Evolutionary conservation across 1,140 invertebrate species (phyloP), one percentile per base, ranked within the genome.

Genomic region (Hylyphantes graminicola): DNA sequence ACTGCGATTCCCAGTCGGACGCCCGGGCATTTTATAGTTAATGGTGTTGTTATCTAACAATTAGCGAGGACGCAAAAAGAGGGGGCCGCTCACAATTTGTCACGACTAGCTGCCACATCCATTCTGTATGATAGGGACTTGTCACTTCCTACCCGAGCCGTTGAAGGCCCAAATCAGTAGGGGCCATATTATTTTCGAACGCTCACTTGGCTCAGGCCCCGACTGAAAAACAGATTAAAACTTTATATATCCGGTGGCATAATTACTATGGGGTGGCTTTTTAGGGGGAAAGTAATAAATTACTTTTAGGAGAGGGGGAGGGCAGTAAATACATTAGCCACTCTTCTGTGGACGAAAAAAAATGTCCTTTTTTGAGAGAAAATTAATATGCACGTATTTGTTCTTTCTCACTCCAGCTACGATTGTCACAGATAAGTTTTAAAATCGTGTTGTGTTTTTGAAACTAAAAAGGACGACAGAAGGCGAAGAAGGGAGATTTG

Each of bases 1-100:
- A 70, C 15, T 70, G n/a, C 54, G 6, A 70, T 51, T 53, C 68
- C 10, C n/a, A 65, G 48, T 70, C n/a, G 7, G 50, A 10, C 21
- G n/a, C 50, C 48, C 35, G 65, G 54, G 19, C 68, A 70, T 70
- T 70, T 70, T 70, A 70, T 70, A 70, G 68, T 83, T 83, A 83
- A 83, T 83, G 80, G 80, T 67, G 70, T 83, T 83, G 80, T 83
- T 83, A 83, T 83, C 80, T 83, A 83, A 83, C 80, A 83, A 83
- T 83, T 83, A 83, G 80, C 72, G 51, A 17, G 48, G 59, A 54
- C 53, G 51, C 80, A 74, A 83, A 83, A 83, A 83, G 53, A 35
- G 12, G 51, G 61, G 70, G 17, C 35, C 80, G 51, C 61, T 9
- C 51, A 70, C 80, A 74, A 83, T 83, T 83, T 83, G 80, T 83